Percentiles rank a stretch among this genome's conserved stretches.
Evolutionary conservation across 2,888 invertebrate genomes (phyloP).

Genomic region (Stenodera caucasica): DNA sequence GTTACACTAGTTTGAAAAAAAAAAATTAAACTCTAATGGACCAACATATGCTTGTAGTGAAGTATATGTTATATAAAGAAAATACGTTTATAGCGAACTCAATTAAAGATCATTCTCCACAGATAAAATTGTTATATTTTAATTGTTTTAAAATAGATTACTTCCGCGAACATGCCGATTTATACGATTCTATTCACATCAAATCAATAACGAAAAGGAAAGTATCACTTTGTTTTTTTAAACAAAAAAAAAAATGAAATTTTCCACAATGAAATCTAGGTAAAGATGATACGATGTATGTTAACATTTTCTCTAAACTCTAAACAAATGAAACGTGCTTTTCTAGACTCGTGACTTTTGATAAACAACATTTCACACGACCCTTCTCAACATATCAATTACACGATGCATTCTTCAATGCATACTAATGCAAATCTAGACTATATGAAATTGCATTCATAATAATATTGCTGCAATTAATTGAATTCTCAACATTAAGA

Average conservation of each 20-base stretch:
- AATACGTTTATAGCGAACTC: not conserved
- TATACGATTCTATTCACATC: too few relatives aligned
- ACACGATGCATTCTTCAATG: slow-evolving; percentile 1
- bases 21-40: not conserved
- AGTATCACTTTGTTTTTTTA: too few relatives aligned
- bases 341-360: slow-evolving; percentile 21
- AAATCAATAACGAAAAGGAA: too few relatives aligned
- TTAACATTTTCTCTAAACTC: not conserved
- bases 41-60: not conserved
- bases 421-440: slow-evolving; percentile 8
- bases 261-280: slow-evolving; percentile 21
- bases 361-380: slow-evolving; percentile 24
- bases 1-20: not conserved
- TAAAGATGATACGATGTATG: slow-evolving; percentile 24
- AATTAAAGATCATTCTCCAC: not conserved
- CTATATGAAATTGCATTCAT: slow-evolving; percentile 3
- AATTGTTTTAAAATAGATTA: not conserved
- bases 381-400: slow-evolving; percentile 23
- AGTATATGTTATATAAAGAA: too few relatives aligned
- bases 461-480: not conserved
- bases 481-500: not conserved
- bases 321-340: slow-evolving; percentile 12
- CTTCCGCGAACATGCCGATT: too few relatives aligned
- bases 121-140: not conserved
- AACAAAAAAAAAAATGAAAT: too few relatives aligned